A percentile compares a stretch with the other conserved stretches of the same genome.
Evolutionary conservation across 2,113 vertebrate species (phyloP).

Genomic region (Phrynosoma blainvillii): DNA sequence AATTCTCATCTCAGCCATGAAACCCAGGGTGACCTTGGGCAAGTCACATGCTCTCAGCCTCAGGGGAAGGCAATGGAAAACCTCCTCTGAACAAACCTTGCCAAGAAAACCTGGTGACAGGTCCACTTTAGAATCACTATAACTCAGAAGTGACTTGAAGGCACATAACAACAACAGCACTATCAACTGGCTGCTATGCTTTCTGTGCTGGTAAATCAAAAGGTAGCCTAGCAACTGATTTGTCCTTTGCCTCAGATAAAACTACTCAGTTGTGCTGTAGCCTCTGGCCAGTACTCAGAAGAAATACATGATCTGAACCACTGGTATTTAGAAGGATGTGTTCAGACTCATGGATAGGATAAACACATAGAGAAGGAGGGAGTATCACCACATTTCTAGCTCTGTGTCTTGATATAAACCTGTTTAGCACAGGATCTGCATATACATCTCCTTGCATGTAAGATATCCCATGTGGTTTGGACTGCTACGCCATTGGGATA

Average conservation of each 20-base stretch:
- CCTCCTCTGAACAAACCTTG: no score
- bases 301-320: not conserved
- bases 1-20: no score
- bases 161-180: not conserved
- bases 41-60: no score
- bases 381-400: not conserved
- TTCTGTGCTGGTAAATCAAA: conserved; percentile 11
- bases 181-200: not conserved
- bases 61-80: no score
- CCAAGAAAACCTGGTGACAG: no score
- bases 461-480: not conserved
- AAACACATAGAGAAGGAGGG: not conserved
- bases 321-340: not conserved
- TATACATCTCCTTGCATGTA: not conserved
- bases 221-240: conserved; percentile 27
- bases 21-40: no score
- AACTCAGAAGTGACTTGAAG: no score
- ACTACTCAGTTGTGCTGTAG: not conserved
- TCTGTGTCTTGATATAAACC: not conserved
- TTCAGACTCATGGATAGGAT: not conserved
- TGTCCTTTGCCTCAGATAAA: not conserved
- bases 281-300: conserved; percentile 2
- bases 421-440: not conserved
- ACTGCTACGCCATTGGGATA: not conserved
- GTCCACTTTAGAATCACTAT: no score